These are phyloP conservation scores for Scaptomyza reducta DNA, from an alignment of 2,888 invertebrate species.

Conservation along the genomic window DNA sequence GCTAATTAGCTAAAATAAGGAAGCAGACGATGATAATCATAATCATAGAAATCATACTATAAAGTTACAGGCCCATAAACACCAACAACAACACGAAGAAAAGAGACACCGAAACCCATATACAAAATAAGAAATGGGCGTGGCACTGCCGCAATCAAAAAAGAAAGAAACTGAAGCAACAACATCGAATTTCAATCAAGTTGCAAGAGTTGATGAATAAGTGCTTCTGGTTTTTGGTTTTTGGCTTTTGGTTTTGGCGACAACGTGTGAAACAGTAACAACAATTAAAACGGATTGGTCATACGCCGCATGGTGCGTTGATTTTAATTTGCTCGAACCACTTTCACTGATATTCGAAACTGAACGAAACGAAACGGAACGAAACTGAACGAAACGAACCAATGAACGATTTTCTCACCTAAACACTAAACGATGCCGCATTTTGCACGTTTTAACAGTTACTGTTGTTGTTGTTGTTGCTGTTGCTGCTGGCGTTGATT, in stretches of 20 bases:
- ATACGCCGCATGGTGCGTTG: constrained; percentile 65
- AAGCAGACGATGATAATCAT: constrained; percentile 70
- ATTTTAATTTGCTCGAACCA: constrained; percentile 31
- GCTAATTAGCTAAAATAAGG: constrained; percentile 74
- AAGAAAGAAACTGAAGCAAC: background rate
- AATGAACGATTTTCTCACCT: constrained; percentile 54
- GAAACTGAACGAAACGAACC: constrained; percentile 2
- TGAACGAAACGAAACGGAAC: constrained; percentile 1
- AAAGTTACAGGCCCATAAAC: constrained; percentile 66
- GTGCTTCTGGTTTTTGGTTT: constrained; percentile 73
- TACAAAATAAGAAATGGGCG: constrained; percentile 39
- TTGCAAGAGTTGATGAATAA: constrained; percentile 17
- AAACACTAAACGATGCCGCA: constrained; percentile 47
- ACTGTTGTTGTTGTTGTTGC: constrained; percentile 14
- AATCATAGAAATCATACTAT: constrained; percentile 51
- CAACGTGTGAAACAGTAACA: constrained; percentile 71
- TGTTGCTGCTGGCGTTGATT: constrained; percentile 41
- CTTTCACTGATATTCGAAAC: constrained; percentile 75
- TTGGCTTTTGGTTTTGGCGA: no score
- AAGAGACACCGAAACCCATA: constrained; percentile 76
- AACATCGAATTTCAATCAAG: constrained; percentile 60
- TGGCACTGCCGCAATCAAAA: constrained; percentile 54
- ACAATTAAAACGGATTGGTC: constrained; percentile 62
- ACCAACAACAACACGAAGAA: background rate
- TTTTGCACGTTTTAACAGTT: constrained; percentile 55